Base-by-base conservation (phyloP, 2,888 invertebrate genomes). In the Antheraea assamensis region DNA sequence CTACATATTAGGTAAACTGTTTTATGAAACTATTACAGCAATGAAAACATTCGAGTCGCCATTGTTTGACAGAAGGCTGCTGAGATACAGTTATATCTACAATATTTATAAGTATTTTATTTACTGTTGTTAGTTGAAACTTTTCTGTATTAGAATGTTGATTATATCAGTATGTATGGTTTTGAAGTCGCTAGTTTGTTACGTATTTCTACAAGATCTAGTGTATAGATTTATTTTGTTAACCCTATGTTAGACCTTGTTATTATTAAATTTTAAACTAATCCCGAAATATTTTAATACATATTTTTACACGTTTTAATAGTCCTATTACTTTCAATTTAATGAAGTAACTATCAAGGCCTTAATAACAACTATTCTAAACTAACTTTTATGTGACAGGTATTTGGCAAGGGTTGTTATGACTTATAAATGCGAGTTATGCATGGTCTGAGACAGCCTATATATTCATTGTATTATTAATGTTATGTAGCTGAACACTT, bases 51-150 rank as follows among this genome's bases (percentile, higher is more conserved):
- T 87, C 89, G 89, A 90, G 94, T 94, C 94, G 95, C 94, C 95
- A 95, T 95, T 95, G 93, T 94, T 92, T 93, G 93, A 92, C 93
- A 89, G 87, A 82, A 86, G 82, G 27, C 86, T 82, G 77, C 83
- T 84, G 78, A 81, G 81, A 76, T 78, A 79, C 77, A 78, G 77
- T 76, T 77, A 78, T 68, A 31, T 68, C 31, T 68, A 21, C 35
- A 61, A 30, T 27, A 15, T 15, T 61, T 61, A 61, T 83, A 84
- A 77, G 76, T 82, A 24, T 75, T 77, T 77, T 75, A 79, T 77
- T 73, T 73, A 78, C 83, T 85, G 85, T 87, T 87, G 83, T 84
- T 84, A n/a, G 31, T 68, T 68, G 35, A 35, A 68, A 68, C 19
- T 19, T n/a, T n/a, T 66, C 35, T 35, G 21, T 21, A 2, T n/a